Base-by-base conservation (phyloP, 1,140 invertebrate species). In the Acromyrmex echinatior region DNA sequence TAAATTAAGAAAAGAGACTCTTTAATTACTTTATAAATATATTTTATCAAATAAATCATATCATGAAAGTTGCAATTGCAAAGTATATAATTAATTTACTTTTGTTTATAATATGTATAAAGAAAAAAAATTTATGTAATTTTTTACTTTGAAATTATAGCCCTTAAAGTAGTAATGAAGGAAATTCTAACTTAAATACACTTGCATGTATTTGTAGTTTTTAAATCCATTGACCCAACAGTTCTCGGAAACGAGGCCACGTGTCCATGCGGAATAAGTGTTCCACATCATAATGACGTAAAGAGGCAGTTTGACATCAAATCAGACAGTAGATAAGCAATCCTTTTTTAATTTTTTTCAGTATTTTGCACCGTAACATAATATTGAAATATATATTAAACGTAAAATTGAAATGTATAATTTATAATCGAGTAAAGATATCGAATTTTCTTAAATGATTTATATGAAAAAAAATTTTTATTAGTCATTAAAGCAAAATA, bases 221-320 rank as follows among this genome's bases (percentile, higher is more conserved):
- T n/a, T 45, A 49, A 56, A 82, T 82, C 35, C 16, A 73, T 71
- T 49, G 66, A 73, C 21, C n/a, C 28, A 4, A 78, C 16, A 31
- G 9, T 21, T 82, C 25, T 3, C 16, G 35, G 18, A 73, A 71
- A 60, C 21, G 16, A 21, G 35, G 53, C 53, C 78, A 81, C 49
- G 65, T 58, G 63, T 81, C 14, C 35, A 68, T 6, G 12, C 49
- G 31, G 14, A 51, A 14, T 68, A 53, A 79, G 45, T 35, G 18
- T 81, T 71, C 58, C 31, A 28, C 66, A 16, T 39, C 31, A 18
- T 28, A 31, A 58, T 90, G 62, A 45, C 63, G 31, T n/a, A 66
- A 21, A 68, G 65, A 68, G 2, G 3, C 28, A 3, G 18, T 68
- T 39, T n/a, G 1, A 68, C 10, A 39, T 39, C 35, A n/a, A 21